phyloP scores from a whole-genome alignment of 2,888 invertebrate genomes.

The Pogonocherus hispidulus region DNA sequence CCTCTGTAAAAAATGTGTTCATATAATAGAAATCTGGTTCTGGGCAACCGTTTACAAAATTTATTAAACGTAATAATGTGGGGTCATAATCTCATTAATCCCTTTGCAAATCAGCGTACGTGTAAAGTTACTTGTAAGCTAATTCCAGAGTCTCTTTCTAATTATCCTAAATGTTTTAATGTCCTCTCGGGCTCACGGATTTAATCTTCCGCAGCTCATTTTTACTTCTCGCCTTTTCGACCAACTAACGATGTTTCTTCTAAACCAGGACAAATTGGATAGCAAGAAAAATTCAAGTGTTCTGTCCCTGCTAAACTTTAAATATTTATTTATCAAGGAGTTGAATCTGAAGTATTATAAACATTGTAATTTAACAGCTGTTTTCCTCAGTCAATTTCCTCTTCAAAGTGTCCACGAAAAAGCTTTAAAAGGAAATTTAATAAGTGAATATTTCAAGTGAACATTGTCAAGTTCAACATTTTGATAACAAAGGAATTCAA shows the following conservation, averaged over 20 bases:
- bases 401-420: too few species aligned
- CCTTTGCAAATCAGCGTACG: not conserved
- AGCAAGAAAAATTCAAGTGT: not conserved
- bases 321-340: too few species aligned
- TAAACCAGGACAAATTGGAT: not conserved
- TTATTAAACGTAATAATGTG: not conserved
- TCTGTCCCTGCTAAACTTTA: too few species aligned
- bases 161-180: not conserved
- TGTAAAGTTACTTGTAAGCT: constrained; percentile 1
- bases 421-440: too few species aligned
- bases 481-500: too few species aligned
- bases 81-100: not conserved
- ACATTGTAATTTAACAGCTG: too few species aligned
- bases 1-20: too few species aligned
- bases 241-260: not conserved
- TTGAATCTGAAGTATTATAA: too few species aligned
- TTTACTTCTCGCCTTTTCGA: not conserved
- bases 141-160: not conserved
- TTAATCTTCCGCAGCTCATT: not conserved
- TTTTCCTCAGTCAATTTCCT: too few species aligned
- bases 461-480: too few species aligned
- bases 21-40: too few species aligned
- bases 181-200: not conserved
- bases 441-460: too few species aligned
- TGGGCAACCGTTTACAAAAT: not conserved